A percentile compares a stretch with the other conserved stretches of the same genome.
phyloP scores from a whole-genome alignment of 2,113 vertebrate genomes.

The Nanorana parkeri region DNA sequence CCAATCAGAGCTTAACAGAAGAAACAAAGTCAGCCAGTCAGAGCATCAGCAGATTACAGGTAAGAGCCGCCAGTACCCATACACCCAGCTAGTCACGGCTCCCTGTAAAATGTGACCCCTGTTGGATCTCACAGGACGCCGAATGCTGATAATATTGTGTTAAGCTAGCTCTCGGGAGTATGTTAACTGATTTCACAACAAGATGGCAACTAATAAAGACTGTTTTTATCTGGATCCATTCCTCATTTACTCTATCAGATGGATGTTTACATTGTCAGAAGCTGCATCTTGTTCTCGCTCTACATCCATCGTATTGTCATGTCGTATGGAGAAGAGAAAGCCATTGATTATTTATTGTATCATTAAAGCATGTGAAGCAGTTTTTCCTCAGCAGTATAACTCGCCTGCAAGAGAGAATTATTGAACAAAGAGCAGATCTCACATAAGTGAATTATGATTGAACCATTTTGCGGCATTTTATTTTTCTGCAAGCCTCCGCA shows the following conservation, averaged over 20 bases:
- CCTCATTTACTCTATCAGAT: no score
- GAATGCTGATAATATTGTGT: no score
- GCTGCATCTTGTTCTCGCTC: neutral
- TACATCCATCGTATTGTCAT: neutral
- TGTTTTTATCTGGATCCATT: no score
- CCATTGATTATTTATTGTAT: constrained; percentile 29
- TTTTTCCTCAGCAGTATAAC: neutral
- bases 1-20: constrained; percentile 80
- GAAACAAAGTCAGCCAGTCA: constrained; percentile 86
- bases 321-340: neutral
- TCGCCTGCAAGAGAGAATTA: neutral
- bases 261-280: neutral
- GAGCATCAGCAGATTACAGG: constrained; percentile 91
- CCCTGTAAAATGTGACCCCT: no score
- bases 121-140: no score
- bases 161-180: no score
- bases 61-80: constrained; percentile 64
- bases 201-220: no score
- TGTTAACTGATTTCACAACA: no score
- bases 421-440: neutral
- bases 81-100: neutral
- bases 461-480: neutral
- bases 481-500: neutral
- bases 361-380: constrained; percentile 1
- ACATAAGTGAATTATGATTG: constrained; percentile 24